A percentile compares a stretch with the other conserved stretches of the same genome.
Conservation (phyloP, 2,888 invertebrate genomes). For the Ceramica pisi region DNA sequence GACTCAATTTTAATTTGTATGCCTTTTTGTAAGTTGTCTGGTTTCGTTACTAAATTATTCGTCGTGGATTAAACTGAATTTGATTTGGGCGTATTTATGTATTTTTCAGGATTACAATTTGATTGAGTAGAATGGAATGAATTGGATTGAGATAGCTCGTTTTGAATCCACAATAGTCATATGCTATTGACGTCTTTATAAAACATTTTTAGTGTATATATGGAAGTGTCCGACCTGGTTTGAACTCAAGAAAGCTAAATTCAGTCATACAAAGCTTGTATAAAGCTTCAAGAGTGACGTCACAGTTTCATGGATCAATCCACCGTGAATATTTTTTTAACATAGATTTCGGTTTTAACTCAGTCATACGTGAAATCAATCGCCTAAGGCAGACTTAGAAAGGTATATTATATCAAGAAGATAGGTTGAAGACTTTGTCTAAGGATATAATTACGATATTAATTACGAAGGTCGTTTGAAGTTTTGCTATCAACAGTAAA, state of each 20-base stretch:
- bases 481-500: not conserved
- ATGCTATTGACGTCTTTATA: not conserved
- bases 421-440: not conserved
- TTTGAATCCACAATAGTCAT: not conserved
- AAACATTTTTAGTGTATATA: not conserved
- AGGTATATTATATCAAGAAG: not conserved
- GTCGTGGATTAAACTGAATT: no score
- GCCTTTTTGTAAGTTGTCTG: no score
- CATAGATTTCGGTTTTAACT: not conserved
- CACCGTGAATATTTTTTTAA: not conserved
- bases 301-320: conserved; percentile 14
- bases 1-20: no score
- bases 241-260: conserved; percentile 20
- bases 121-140: no score
- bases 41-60: no score
- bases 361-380: not conserved
- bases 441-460: not conserved
- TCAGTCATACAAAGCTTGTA: conserved; percentile 31
- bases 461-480: not conserved
- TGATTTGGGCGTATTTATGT: no score
- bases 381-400: not conserved
- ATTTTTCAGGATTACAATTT: no score
- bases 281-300: conserved; percentile 34
- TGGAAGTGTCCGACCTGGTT: conserved; percentile 2
- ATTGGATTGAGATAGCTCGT: no score